These are phyloP conservation scores for Diorhabda elongata DNA, from an alignment of 1,140 invertebrate genomes.

Conservation along the genomic window DNA sequence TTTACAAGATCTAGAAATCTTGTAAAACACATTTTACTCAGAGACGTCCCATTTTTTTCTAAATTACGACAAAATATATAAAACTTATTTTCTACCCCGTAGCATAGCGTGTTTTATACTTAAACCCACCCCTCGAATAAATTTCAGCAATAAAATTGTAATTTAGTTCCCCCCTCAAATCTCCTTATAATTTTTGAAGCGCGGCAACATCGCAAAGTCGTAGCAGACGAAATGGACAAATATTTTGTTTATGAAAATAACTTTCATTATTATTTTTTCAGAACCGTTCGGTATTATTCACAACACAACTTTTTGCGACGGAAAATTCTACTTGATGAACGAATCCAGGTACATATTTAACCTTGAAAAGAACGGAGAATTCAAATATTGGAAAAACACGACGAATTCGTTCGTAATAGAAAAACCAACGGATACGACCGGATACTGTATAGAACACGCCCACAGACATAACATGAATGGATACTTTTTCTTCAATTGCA, in stretches of 20 bases:
- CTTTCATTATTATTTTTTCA: constrained; percentile 7
- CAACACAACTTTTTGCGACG: neutral
- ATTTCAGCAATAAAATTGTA: neutral
- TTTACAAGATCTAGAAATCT: too few species aligned
- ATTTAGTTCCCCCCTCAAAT: neutral
- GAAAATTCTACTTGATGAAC: constrained; percentile 7
- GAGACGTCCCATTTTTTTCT: too few species aligned
- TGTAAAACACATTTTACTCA: too few species aligned
- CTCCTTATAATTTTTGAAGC: neutral
- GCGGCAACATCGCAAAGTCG: neutral
- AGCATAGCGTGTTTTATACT: neutral
- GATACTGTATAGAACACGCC: constrained; percentile 20
- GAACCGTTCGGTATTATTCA: constrained; percentile 10
- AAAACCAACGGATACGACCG: neutral
- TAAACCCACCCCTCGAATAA: neutral
- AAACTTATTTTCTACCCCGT: too few species aligned
- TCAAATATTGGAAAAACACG: constrained; percentile 15
- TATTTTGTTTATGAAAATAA: neutral
- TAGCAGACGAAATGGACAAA: neutral
- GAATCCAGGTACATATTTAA: constrained; percentile 16
- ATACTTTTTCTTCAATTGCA: constrained; percentile 19
- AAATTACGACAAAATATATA: too few species aligned
- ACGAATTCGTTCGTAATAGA: constrained; percentile 11
- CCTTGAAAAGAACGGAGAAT: constrained; percentile 12
- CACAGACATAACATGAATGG: neutral